These are phyloP conservation scores for Pollenia griseotomentosa DNA, from an alignment of 2,888 invertebrate genomes.

Conservation along the genomic window DNA sequence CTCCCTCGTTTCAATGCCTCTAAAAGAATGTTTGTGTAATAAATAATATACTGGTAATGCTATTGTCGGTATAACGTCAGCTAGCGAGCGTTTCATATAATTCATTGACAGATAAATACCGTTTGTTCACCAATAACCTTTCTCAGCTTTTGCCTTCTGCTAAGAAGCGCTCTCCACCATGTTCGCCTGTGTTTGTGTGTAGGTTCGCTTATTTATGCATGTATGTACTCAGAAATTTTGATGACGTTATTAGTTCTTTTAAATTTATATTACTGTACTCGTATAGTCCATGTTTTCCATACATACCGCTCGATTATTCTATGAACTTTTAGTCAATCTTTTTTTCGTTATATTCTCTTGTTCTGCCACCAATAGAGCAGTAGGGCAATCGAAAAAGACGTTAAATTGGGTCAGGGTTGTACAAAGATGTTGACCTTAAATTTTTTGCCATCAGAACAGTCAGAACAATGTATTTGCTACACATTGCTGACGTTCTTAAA, in stretches of 20 bases:
- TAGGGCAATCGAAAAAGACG: conserved; percentile 34
- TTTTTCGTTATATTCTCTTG: not conserved
- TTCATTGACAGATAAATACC: conserved; percentile 65
- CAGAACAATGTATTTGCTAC: conserved; percentile 48
- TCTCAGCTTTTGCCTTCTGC: not conserved
- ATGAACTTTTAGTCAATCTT: conserved; percentile 22
- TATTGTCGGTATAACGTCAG: conserved; percentile 55
- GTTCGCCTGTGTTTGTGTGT: not conserved
- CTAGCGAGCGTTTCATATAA: conserved; percentile 6
- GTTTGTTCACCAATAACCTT: conserved; percentile 3
- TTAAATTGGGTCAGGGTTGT: conserved; percentile 67
- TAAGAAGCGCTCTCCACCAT: not conserved
- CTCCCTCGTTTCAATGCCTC: not conserved
- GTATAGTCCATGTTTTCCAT: not conserved
- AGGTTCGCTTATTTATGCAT: not conserved
- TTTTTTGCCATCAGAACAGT: conserved; percentile 36
- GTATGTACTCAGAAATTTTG: not conserved
- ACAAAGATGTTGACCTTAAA: conserved; percentile 68
- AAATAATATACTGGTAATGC: not conserved
- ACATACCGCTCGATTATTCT: conserved; percentile 6
- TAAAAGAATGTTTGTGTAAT: not conserved
- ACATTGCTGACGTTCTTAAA: conserved; percentile 69
- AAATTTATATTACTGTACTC: conserved; percentile 1
- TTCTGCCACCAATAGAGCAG: conserved; percentile 58
- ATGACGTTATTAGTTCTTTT: conserved; percentile 47